A percentile compares a stretch with the other conserved stretches of the same genome.
Conservation (phyloP, 2,113 vertebrate genomes). For the Acanthochromis polyacanthus region DNA sequence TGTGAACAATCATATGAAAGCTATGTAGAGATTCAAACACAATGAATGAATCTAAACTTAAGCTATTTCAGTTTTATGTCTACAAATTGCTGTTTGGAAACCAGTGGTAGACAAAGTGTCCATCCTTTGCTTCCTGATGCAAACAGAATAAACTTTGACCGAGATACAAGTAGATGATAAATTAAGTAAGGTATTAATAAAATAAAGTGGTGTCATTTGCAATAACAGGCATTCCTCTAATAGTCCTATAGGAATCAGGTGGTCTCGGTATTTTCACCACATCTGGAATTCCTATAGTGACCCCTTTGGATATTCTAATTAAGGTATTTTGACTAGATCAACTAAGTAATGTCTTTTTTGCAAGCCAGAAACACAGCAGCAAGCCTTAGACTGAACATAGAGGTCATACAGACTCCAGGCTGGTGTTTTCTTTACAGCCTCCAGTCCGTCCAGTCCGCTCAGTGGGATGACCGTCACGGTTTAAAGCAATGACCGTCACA, state of each 20-base stretch:
- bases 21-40: too few relatives aligned
- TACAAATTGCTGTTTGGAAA: not conserved
- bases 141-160: conserved; percentile 3
- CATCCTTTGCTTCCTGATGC: not conserved
- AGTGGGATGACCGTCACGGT: conserved; percentile 73
- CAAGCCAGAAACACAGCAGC: not conserved
- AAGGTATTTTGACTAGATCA: not conserved
- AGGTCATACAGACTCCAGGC: not conserved
- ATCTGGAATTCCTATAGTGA: too few relatives aligned
- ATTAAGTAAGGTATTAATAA: not conserved
- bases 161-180: not conserved
- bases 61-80: not conserved
- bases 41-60: too few relatives aligned
- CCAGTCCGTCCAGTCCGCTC: conserved; percentile 47
- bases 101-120: not conserved
- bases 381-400: not conserved
- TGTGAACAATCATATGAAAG: too few relatives aligned
- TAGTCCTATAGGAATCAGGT: not conserved
- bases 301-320: not conserved
- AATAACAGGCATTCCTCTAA: not conserved
- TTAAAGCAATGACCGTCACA: conserved; percentile 74
- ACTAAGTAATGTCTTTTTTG: not conserved
- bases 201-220: not conserved
- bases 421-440: not conserved
- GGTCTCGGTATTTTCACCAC: too few relatives aligned